Evolutionary conservation across 2,113 vertebrate genomes (phyloP).

Genomic region (Protobothrops flavoviridis): DNA sequence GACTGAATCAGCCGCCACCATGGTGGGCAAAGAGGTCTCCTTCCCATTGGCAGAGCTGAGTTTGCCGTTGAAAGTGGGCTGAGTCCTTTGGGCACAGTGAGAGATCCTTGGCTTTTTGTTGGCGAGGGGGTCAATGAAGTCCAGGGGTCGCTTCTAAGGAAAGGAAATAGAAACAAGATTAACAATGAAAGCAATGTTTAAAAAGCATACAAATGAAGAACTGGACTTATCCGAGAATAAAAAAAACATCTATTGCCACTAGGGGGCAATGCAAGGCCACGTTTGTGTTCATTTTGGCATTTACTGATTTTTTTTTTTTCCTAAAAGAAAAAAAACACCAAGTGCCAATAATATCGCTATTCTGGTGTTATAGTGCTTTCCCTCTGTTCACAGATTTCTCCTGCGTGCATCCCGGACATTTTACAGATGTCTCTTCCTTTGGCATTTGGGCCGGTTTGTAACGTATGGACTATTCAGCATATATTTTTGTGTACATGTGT

Average conservation of each 20-base stretch:
- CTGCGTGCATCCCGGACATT: background rate
- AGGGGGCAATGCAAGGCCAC: background rate
- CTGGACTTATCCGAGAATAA: background rate
- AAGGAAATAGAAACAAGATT: background rate
- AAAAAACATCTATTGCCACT: background rate
- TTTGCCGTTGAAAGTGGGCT: constrained; percentile 83
- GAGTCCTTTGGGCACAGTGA: constrained; percentile 79
- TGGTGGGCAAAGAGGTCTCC: constrained; percentile 56
- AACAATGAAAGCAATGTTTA: background rate
- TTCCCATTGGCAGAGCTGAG: constrained; percentile 76
- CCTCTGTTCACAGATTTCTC: background rate
- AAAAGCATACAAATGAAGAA: background rate
- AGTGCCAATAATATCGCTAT: background rate
- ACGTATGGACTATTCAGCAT: background rate
- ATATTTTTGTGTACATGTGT: background rate
- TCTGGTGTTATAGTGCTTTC: background rate
- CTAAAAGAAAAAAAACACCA: no score
- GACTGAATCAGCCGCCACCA: constrained; percentile 38
- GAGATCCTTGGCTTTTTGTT: constrained; percentile 95
- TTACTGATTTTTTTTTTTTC: background rate
- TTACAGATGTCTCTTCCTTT: background rate
- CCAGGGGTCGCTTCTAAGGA: constrained; percentile 84
- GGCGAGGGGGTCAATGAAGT: constrained; percentile 88
- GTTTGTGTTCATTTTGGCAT: background rate
- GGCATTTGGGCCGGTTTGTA: background rate